Base-by-base conservation (phyloP, 2,888 invertebrate species). In the Copidosoma aretas region DNA sequence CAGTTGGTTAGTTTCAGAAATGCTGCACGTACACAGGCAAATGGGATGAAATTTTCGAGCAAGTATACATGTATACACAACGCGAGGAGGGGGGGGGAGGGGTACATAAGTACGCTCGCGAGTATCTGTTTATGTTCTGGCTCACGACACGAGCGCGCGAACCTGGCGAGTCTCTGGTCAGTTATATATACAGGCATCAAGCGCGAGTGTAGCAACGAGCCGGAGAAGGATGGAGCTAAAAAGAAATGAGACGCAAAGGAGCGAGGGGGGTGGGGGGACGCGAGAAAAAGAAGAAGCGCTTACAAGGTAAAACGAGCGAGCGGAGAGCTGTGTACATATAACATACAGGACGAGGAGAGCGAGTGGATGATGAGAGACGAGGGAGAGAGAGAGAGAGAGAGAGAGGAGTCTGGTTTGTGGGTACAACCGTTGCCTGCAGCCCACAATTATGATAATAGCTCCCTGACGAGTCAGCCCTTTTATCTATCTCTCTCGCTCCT, bases 371-470 rank as follows among this genome's bases (percentile, higher is more conserved):
- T 32, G 46, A 58, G 22, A 56, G 53, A 25, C 14, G 24, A 15
- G 24, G 53, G 64, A 71, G 41, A 60, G 60, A 64, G 63, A 64
- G 67, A 67, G 39, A 60, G 24, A 61, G 21, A 51, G 15, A 57
- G 57, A 82, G 82, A 76, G 78, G 78, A 82, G 82, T 82, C 83
- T 82, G 82, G 83, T 83, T 83, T 83, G 83, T 83, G 82, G 83
- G 83, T 78, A 82, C 81, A 82, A 81, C 79, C 81, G 80, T 75
- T 82, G 81, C 81, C 81, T 80, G 80, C 80, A 82, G 81, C 80
- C 82, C 80, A 79, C 82, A 83, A 83, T 83, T 83, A 83, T 82
- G 83, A 82, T 83, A 83, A 83, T 83, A 81, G 81, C 79, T 78
- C 77, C 71, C 77, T 73, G 79, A 79, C 79, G 78, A 64, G 64